Base-by-base conservation (phyloP, 2,113 vertebrate species). In the Dendropsophus ebraccatus region DNA sequence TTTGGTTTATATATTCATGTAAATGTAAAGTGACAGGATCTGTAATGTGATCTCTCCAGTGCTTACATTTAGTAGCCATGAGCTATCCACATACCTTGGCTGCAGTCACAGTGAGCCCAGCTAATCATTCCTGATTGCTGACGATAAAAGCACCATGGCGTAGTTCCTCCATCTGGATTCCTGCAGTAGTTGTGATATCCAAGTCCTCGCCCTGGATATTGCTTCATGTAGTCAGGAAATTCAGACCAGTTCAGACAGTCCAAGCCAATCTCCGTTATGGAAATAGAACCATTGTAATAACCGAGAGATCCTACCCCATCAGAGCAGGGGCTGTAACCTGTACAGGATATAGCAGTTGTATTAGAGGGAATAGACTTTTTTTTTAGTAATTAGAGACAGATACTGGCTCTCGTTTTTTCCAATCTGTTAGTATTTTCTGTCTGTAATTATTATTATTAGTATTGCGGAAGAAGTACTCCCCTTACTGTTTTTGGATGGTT, bases 101-200 rank as follows among this genome's bases (percentile, higher is more conserved):
- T 95, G 60, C 97, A 97, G 92, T 97, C 96, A 0, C 96, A 98
- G 92, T 95, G 96, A 72, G 96, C 95, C 97, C 97, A 98, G 67
- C 95, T 93, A 0, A 97, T 94, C 73, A 94, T 94, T 35, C 96
- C 96, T 0, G 96, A 96, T 28, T 88, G 92, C n/a, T 97, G 96
- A 8, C 95, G 92, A 90, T 96, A 96, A 92, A 98, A 98, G 88
- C 97, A 98, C 97, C 97, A 98, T 11, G 96, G 97, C 1, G 92
- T 94, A 21, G 89, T 87, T 86, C 95, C 96, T 0, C 96, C 93
- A 0, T 98, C 97, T 0, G 97, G 97, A 92, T 96, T 97, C 88
- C 97, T 93, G 93, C 97, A 98, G 91, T 93, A 95, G 89, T 92
- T 97, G 93, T 98, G 97, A 87, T 96, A 93, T 1, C 96, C 97